These are phyloP conservation scores for Porphyrio hochstetteri DNA, from an alignment of 2,113 vertebrate genomes.

Conservation along the genomic window DNA sequence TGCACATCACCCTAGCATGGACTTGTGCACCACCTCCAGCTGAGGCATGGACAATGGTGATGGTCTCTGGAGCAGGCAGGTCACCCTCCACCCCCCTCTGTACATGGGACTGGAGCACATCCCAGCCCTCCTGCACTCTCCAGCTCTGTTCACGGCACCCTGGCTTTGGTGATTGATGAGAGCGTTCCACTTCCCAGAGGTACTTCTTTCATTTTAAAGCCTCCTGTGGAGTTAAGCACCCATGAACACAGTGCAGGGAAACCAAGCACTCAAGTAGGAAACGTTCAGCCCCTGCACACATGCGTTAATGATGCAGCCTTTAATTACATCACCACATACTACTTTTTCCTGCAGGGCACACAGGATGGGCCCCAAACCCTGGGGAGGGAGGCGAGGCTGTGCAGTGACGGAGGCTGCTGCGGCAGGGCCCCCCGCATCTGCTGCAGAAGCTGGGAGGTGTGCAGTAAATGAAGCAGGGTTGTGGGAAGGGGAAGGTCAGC, in stretches of 20 bases:
- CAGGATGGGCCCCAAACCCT: conserved; percentile 43
- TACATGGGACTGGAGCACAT: neutral
- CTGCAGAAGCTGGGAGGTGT: conserved; percentile 60
- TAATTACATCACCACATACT: conserved; percentile 3
- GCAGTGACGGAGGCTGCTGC: neutral
- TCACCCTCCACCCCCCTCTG: neutral
- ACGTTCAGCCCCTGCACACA: neutral
- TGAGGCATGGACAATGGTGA: neutral
- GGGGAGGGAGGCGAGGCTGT: conserved; percentile 2
- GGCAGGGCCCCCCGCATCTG: conserved; percentile 30
- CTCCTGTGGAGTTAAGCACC: neutral
- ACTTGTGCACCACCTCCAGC: neutral
- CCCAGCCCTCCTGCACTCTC: neutral
- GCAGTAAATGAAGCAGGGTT: conserved; percentile 57
- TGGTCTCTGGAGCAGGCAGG: neutral
- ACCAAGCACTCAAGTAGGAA: neutral
- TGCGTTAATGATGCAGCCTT: neutral
- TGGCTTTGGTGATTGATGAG: neutral
- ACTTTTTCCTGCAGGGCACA: neutral
- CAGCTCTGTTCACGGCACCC: neutral
- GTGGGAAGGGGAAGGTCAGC: conserved; percentile 3
- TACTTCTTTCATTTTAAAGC: neutral
- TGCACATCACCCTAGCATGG: fast-evolving
- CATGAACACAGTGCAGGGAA: neutral
- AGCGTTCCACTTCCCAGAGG: neutral